Percentiles rank a stretch among this genome's conserved stretches.
These are phyloP conservation scores for Drosophila willistoni DNA, from an alignment of 1,140 invertebrate species.

Conservation along the genomic window DNA sequence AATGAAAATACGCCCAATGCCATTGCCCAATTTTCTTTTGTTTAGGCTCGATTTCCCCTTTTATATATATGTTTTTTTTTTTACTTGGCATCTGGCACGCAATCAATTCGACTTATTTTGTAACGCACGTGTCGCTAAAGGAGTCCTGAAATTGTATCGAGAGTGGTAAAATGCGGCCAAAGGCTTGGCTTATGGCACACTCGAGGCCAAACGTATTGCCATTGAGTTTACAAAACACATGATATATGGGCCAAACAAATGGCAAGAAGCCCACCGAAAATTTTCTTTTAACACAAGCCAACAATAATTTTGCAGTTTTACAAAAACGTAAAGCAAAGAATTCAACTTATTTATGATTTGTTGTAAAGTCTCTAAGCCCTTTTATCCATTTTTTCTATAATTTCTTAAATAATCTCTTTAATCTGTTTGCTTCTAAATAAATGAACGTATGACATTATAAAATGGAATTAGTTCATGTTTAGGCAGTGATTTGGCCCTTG, in stretches of 20 bases:
- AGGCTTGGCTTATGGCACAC: slow-evolving; percentile 44
- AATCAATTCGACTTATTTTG: slow-evolving; percentile 68
- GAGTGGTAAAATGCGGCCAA: not conserved
- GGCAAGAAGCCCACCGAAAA: not conserved
- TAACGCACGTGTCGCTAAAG: slow-evolving; percentile 41
- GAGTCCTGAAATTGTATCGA: slow-evolving; percentile 31
- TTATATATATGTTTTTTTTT: slow-evolving; percentile 1
- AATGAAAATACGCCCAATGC: slow-evolving; percentile 12
- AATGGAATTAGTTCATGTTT: not conserved
- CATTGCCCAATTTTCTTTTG: slow-evolving; percentile 11
- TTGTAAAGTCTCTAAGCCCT: no score
- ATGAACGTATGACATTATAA: not conserved
- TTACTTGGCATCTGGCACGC: slow-evolving; percentile 62
- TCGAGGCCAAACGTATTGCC: slow-evolving; percentile 24
- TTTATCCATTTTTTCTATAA: no score
- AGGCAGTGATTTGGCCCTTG: not conserved
- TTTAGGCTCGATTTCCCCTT: slow-evolving; percentile 47
- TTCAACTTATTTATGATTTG: no score
- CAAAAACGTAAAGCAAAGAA: no score
- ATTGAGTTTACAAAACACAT: slow-evolving; percentile 58
- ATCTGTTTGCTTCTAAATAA: no score
- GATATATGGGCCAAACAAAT: slow-evolving; percentile 61
- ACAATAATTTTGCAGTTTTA: slow-evolving; percentile 27
- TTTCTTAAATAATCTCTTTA: no score
- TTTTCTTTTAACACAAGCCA: slow-evolving; percentile 20